phyloP scores from a whole-genome alignment of 2,113 vertebrate genomes.

The Alligator sinensis region DNA sequence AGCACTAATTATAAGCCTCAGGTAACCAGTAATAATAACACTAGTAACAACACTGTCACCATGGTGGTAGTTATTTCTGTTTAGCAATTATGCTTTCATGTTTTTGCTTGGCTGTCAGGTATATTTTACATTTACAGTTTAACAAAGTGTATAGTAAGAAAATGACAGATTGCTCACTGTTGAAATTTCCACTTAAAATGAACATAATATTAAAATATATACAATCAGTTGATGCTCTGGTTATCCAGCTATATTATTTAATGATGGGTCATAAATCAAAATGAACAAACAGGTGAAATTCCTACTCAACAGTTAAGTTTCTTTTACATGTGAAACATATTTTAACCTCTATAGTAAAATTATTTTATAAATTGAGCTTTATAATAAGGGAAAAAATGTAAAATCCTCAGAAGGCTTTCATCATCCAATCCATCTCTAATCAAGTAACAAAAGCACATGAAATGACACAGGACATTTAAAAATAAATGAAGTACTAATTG shows the following conservation, averaged over 20 bases:
- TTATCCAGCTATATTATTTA: background rate
- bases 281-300: background rate
- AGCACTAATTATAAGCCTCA: slow-evolving; percentile 1
- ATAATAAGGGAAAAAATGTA: background rate
- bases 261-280: background rate
- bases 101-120: background rate
- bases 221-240: background rate
- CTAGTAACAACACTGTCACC: background rate
- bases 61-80: background rate
- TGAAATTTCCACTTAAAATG: background rate
- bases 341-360: background rate
- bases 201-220: background rate
- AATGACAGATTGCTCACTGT: background rate
- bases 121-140: background rate
- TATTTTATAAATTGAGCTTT: background rate
- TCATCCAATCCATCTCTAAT: background rate
- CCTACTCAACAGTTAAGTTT: background rate
- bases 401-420: background rate
- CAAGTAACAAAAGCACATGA: background rate
- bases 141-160: background rate
- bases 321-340: background rate
- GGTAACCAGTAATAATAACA: background rate
- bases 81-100: background rate
- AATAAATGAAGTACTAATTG: background rate
- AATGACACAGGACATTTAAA: background rate